Conservation (phyloP, 2,797 vertebrate species). For the Todus mexicanus region DNA sequence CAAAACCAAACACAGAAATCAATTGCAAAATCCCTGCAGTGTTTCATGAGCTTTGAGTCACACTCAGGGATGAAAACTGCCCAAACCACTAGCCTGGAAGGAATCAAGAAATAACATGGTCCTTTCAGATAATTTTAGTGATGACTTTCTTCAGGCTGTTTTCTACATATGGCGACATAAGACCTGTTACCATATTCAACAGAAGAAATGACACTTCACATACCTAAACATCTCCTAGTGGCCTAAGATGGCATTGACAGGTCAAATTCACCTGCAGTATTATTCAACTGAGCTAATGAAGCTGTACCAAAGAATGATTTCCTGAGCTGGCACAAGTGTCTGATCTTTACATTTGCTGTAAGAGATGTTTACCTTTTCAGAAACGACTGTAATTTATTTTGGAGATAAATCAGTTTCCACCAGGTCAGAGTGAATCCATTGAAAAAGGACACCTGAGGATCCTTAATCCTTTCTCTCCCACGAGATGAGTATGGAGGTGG, state of each 20-base stretch:
- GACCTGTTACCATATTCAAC: background rate
- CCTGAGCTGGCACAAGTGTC: constrained; percentile 6
- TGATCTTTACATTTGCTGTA: background rate
- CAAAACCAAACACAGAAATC: background rate
- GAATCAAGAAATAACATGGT: background rate
- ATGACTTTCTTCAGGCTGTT: background rate
- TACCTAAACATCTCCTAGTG: background rate
- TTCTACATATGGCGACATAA: background rate
- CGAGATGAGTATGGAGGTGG: background rate
- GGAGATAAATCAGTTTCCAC: constrained; percentile 24
- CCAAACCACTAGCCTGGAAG: background rate
- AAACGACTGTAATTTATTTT: constrained; percentile 38
- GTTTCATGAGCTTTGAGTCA: constrained; percentile 18
- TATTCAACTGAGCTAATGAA: background rate
- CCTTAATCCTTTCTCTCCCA: background rate
- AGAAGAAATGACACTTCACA: background rate
- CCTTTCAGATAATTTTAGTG: background rate
- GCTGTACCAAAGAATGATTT: background rate
- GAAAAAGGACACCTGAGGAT: constrained; percentile 38
- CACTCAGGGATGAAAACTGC: background rate
- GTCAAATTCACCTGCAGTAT: background rate
- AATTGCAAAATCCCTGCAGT: background rate
- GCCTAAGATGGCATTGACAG: background rate
- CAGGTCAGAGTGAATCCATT: constrained; percentile 40
- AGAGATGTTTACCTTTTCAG: constrained; percentile 19